Evolutionary conservation across 1,140 invertebrate genomes (phyloP).

Genomic region (Hermatobates lingyangjiaoensis): DNA sequence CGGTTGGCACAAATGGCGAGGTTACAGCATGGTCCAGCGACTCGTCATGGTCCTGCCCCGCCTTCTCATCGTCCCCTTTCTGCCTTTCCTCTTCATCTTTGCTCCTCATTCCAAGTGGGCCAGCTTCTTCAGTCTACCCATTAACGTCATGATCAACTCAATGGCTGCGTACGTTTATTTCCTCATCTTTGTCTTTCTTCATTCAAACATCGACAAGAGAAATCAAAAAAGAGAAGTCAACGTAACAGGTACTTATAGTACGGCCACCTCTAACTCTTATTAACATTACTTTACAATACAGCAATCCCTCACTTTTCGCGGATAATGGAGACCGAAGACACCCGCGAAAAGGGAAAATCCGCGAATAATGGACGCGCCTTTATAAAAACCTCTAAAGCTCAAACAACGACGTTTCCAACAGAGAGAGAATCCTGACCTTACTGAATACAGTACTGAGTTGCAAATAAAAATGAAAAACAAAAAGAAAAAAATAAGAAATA

Average conservation of each 20-base stretch:
- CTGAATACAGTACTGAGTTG: too few species aligned
- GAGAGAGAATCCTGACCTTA: too few species aligned
- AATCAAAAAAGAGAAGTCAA: slow-evolving; percentile 23
- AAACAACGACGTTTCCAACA: too few species aligned
- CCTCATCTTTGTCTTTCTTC: slow-evolving; percentile 34
- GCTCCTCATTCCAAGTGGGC: slow-evolving; percentile 25
- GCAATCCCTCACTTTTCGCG: too few species aligned
- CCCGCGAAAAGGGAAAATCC: too few species aligned
- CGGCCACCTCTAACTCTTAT: too few species aligned
- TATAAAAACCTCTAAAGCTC: too few species aligned
- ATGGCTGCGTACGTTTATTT: slow-evolving; percentile 40
- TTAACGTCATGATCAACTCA: slow-evolving; percentile 36
- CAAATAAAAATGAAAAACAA: too few species aligned
- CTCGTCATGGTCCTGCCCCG: slow-evolving; percentile 23
- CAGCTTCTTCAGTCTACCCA: slow-evolving; percentile 27
- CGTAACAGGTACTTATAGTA: background rate
- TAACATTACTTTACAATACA: too few species aligned
- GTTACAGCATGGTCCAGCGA: slow-evolving; percentile 23
- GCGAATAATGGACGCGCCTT: too few species aligned
- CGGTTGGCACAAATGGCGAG: slow-evolving; percentile 33
- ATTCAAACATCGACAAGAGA: slow-evolving; percentile 33
- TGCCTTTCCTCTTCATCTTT: slow-evolving; percentile 25
- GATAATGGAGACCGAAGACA: too few species aligned
- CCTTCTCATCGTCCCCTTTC: slow-evolving; percentile 26
- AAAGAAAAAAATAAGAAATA: too few species aligned